Conservation (phyloP, 2,113 vertebrate species). For the Barbus barbus region DNA sequence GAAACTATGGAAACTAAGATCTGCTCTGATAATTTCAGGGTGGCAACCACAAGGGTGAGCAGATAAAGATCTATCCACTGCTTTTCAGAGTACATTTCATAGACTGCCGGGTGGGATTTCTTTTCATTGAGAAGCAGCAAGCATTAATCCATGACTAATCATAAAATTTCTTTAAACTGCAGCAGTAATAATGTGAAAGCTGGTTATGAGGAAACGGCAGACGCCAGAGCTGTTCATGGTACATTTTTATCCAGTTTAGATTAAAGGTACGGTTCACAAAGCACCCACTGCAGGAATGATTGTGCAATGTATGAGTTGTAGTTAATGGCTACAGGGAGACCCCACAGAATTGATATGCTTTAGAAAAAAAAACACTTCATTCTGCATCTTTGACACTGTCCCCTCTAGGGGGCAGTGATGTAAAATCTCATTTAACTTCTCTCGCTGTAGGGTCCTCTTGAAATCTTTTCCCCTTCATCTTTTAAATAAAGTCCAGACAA, state of each 20-base stretch:
- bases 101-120: constrained; percentile 47
- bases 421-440: not conserved
- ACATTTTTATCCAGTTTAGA: constrained; percentile 62
- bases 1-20: constrained; percentile 59
- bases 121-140: constrained; percentile 53
- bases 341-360: constrained; percentile 20
- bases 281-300: constrained; percentile 39
- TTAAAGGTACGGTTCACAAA: constrained; percentile 49
- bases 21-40: constrained; percentile 56
- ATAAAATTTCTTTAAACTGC: constrained; percentile 54
- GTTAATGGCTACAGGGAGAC: constrained; percentile 3
- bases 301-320: constrained; percentile 24
- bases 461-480: not conserved
- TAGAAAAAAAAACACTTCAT: not conserved
- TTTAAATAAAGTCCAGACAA: constrained; percentile 19
- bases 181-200: constrained; percentile 55
- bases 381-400: not conserved
- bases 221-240: constrained; percentile 56
- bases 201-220: constrained; percentile 24
- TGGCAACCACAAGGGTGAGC: constrained; percentile 57
- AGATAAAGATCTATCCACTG: constrained; percentile 57
- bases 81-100: constrained; percentile 47
- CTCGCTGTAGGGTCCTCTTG: not conserved
- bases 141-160: constrained; percentile 59
- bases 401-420: constrained; percentile 11